phyloP scores from a whole-genome alignment of 23 tunicate genomes.

The Ascidia mentula region DNA sequence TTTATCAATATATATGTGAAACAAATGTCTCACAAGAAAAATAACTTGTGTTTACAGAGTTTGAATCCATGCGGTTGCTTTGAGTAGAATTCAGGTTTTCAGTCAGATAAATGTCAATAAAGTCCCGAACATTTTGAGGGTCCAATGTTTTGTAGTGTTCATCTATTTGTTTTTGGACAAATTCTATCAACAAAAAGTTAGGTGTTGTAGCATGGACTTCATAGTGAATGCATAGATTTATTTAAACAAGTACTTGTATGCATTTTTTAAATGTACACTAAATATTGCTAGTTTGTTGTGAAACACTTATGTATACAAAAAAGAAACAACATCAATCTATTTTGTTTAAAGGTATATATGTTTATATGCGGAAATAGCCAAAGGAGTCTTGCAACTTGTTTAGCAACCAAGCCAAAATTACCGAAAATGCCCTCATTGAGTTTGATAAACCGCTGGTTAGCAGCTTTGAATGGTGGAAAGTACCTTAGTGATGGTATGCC shows the following conservation, averaged over 20 bases:
- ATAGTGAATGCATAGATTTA: too few relatives aligned
- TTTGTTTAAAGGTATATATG: too few relatives aligned
- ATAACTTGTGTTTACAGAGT: too few relatives aligned
- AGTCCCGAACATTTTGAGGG: not conserved
- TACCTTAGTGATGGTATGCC: not conserved
- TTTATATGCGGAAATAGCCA: too few relatives aligned
- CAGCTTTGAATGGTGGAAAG: not conserved
- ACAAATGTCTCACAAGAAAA: too few relatives aligned
- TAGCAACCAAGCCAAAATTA: not conserved
- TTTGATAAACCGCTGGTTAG: not conserved
- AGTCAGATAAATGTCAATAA: not conserved
- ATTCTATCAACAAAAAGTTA: not conserved
- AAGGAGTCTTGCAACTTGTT: too few relatives aligned
- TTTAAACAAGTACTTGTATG: not conserved
- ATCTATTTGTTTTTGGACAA: not conserved
- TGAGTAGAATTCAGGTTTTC: too few relatives aligned
- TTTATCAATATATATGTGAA: too few relatives aligned
- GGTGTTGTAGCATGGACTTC: not conserved
- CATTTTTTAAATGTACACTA: not conserved
- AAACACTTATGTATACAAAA: too few relatives aligned
- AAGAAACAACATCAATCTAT: too few relatives aligned
- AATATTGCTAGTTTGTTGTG: not conserved
- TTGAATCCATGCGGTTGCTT: too few relatives aligned
- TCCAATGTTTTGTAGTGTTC: not conserved
- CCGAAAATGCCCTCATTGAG: not conserved